Evolutionary conservation across 2,113 vertebrate genomes (phyloP).

Genomic region (Pluvianellus socialis): DNA sequence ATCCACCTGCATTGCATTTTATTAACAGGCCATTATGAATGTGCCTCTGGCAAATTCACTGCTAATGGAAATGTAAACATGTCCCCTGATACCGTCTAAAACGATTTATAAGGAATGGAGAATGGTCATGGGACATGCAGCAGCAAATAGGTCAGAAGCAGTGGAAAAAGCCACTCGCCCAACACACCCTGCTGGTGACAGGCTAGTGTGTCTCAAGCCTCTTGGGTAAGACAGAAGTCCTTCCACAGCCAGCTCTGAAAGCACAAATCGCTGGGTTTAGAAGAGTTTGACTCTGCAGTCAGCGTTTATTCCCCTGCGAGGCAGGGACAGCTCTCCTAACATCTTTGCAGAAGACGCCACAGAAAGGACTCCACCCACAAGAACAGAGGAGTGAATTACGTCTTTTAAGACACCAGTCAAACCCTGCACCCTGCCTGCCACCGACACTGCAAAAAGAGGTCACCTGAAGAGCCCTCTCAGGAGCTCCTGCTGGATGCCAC

Average conservation of each 20-base stretch:
- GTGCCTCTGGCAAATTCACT: background rate
- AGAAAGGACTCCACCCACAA: background rate
- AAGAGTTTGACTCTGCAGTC: background rate
- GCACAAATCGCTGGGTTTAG: background rate
- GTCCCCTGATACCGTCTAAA: background rate
- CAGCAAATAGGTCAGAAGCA: background rate
- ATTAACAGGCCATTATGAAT: background rate
- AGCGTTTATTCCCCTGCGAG: background rate
- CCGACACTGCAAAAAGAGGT: background rate
- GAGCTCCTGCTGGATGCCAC: background rate
- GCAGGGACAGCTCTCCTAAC: background rate
- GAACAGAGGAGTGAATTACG: background rate
- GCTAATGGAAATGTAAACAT: background rate
- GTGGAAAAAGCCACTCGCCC: background rate
- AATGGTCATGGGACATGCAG: rapidly evolving
- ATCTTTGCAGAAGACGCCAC: background rate
- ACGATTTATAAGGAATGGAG: background rate
- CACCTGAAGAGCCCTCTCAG: background rate
- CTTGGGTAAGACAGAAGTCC: background rate
- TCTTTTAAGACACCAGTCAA: background rate
- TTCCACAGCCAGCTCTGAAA: background rate
- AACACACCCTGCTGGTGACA: background rate
- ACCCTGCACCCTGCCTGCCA: background rate
- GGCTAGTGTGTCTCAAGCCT: background rate
- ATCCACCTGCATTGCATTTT: slow-evolving; percentile 38